Conservation (phyloP, 2,797 vertebrate genomes). For the Hirundo rustica region DNA sequence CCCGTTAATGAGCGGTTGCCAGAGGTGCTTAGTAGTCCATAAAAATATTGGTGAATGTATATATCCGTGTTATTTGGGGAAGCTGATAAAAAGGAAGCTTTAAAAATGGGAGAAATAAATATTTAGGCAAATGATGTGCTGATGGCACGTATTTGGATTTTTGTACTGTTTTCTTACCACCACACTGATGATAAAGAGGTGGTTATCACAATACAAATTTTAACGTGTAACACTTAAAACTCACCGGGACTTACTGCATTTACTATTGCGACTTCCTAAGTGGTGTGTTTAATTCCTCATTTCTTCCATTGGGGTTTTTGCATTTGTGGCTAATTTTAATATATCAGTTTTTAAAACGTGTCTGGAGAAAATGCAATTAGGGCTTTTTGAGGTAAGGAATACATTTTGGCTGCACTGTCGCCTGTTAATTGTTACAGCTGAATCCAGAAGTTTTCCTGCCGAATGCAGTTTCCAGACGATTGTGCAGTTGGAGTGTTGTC, state of each 20-base stretch:
- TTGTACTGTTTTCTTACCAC: neutral
- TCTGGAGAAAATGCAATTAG: neutral
- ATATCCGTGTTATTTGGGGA: accelerated
- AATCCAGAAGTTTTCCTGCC: neutral
- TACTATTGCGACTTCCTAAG: neutral
- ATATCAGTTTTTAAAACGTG: accelerated
- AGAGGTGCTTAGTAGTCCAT: accelerated
- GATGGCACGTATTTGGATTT: accelerated
- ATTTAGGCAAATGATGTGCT: neutral
- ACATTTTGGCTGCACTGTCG: neutral
- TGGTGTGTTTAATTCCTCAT: neutral
- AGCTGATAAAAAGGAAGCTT: neutral
- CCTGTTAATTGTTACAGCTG: neutral
- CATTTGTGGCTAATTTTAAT: neutral
- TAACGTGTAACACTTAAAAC: neutral
- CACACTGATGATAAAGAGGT: neutral
- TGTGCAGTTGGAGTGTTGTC: neutral
- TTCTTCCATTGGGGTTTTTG: neutral
- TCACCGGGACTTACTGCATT: accelerated
- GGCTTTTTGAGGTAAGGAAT: neutral
- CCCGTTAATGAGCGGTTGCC: neutral
- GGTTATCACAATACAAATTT: neutral
- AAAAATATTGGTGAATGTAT: accelerated
- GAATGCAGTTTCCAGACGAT: accelerated
- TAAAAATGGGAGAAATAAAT: neutral